Conservation (phyloP, 2,113 vertebrate genomes). For the Etheostoma spectabile region DNA sequence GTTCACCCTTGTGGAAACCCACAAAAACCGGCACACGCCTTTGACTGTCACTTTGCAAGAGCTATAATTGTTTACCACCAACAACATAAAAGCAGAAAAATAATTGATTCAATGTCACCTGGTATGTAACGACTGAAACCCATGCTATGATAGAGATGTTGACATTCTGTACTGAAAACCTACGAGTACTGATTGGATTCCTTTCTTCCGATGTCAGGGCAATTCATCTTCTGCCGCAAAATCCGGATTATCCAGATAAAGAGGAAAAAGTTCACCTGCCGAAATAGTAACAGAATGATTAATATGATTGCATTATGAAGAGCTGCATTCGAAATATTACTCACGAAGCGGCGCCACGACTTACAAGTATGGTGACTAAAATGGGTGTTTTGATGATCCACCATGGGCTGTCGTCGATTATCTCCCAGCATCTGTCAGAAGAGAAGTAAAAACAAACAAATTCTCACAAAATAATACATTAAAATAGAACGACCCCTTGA, state of each 20-base stretch:
- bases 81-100: neutral
- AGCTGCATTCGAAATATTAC: neutral
- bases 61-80: neutral
- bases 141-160: neutral
- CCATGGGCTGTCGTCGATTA: slow-evolving; percentile 88
- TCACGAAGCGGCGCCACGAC: slow-evolving; percentile 26
- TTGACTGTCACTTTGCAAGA: slow-evolving; percentile 7
- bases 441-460: neutral
- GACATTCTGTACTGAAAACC: slow-evolving; percentile 72
- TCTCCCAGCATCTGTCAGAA: slow-evolving; percentile 92
- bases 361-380: slow-evolving; percentile 93
- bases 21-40: neutral
- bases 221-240: slow-evolving; percentile 94
- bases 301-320: neutral
- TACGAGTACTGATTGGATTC: slow-evolving; percentile 95
- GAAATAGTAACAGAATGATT: slow-evolving; percentile 17
- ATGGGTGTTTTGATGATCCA: slow-evolving; percentile 97
- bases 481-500: neutral
- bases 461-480: neutral
- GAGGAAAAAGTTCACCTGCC: slow-evolving; percentile 93
- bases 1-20: neutral
- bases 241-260: slow-evolving; percentile 97
- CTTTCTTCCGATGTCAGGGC: slow-evolving; percentile 90
- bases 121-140: slow-evolving; percentile 22
- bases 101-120: neutral